phyloP scores from a whole-genome alignment of 2,113 vertebrate genomes.

The Desmodus rotundus region DNA sequence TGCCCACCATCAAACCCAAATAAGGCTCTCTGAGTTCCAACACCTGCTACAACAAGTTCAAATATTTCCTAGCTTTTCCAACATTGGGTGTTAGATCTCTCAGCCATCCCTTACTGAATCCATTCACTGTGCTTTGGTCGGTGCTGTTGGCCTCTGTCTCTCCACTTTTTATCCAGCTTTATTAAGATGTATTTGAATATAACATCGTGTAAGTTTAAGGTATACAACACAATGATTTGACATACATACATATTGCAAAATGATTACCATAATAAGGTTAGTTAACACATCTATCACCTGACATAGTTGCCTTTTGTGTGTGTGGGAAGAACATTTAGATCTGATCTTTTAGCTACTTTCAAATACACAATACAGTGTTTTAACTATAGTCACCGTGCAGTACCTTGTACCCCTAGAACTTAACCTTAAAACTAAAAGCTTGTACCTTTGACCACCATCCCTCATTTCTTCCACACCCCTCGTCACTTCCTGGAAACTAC shows the following conservation, averaged over 20 bases:
- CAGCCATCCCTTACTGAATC: not conserved
- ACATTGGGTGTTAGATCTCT: not conserved
- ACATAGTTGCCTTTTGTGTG: not conserved
- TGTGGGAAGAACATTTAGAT: not conserved
- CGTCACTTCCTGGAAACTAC: not conserved
- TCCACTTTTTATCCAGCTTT: not conserved
- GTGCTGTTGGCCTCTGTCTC: not conserved
- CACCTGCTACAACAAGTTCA: not conserved
- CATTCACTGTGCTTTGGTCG: not conserved
- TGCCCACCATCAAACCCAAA: not conserved
- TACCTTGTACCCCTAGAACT: not conserved
- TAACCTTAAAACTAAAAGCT: not conserved
- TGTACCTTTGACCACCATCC: not conserved
- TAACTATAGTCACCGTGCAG: not conserved
- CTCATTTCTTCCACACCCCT: not conserved
- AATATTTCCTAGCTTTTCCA: not conserved
- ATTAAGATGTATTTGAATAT: not conserved
- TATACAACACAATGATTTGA: not conserved
- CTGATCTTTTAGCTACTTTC: not conserved
- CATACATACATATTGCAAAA: not conserved
- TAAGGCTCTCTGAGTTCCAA: not conserved
- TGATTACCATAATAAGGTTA: not conserved
- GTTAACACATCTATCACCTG: not conserved
- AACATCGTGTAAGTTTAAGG: not conserved
- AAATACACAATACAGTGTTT: not conserved